phyloP scores from a whole-genome alignment of 2,797 vertebrate species.

The Anolis apletophallus region DNA sequence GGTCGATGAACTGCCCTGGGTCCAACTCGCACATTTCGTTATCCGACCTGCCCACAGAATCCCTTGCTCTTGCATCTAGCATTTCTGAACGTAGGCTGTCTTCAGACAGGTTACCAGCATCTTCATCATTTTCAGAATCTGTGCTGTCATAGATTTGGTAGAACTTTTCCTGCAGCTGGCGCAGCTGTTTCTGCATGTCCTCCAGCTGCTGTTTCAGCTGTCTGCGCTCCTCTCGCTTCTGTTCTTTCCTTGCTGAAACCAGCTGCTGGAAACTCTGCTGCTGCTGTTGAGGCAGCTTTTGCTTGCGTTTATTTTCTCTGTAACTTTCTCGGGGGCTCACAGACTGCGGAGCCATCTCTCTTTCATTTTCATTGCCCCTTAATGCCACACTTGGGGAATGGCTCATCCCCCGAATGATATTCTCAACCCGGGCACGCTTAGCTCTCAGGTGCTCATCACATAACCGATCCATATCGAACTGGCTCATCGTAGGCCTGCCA shows the following conservation, averaged over 20 bases:
- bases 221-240: conserved; percentile 95
- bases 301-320: conserved; percentile 98
- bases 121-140: conserved; percentile 95
- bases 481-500: conserved; percentile 90
- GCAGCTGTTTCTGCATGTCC: conserved; percentile 99
- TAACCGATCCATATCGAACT: conserved; percentile 95
- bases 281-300: conserved; percentile 97
- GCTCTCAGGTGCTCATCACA: conserved; percentile 97
- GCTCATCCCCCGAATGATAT: conserved; percentile 99
- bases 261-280: conserved; percentile 99
- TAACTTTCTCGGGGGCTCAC: conserved; percentile 94
- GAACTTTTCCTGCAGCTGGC: conserved; percentile 99
- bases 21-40: conserved; percentile 94
- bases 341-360: conserved; percentile 89
- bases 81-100: conserved; percentile 93
- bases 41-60: conserved; percentile 86
- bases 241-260: conserved; percentile 94
- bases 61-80: conserved; percentile 84
- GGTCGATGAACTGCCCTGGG: conserved; percentile 92
- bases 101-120: conserved; percentile 93
- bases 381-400: conserved; percentile 93
- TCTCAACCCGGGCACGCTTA: conserved; percentile 97
- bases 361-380: conserved; percentile 89
- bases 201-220: conserved; percentile 99
- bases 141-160: conserved; percentile 99